These are phyloP conservation scores for Diadegma fenestrale DNA, from an alignment of 2,888 invertebrate genomes.

Conservation along the genomic window DNA sequence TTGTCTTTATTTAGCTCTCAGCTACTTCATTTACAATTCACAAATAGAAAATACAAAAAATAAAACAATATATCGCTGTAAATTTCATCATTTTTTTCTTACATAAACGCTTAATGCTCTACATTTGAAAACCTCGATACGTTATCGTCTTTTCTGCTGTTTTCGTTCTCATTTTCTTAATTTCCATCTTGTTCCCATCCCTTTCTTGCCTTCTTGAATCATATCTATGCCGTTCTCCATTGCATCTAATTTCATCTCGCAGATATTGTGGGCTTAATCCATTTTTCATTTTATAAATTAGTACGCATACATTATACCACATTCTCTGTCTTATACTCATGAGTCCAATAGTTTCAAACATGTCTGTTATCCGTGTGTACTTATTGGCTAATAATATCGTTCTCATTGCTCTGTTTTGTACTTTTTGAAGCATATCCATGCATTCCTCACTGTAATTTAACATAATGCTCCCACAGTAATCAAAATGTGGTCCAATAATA, in stretches of 20 bases:
- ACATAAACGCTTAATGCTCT: too few relatives aligned
- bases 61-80: too few relatives aligned
- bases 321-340: slow-evolving; percentile 11
- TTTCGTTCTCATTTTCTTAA: too few relatives aligned
- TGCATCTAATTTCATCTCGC: neutral
- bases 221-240: neutral
- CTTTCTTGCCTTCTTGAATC: too few relatives aligned
- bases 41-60: too few relatives aligned
- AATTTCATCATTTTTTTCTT: too few relatives aligned
- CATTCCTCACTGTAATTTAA: slow-evolving; percentile 41
- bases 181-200: too few relatives aligned
- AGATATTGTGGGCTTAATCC: neutral
- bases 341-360: slow-evolving; percentile 2
- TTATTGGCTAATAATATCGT: neutral
- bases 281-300: neutral
- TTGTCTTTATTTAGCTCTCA: too few relatives aligned
- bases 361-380: neutral
- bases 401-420: slow-evolving; percentile 19
- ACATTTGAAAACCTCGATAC: too few relatives aligned
- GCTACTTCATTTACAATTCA: too few relatives aligned
- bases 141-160: too few relatives aligned
- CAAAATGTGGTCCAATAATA: too few relatives aligned
- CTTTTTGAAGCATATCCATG: slow-evolving; percentile 29
- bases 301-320: neutral
- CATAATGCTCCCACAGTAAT: slow-evolving; percentile 57